Base-by-base conservation (phyloP, 2,888 invertebrate species). In the Chymomyza fuscimana region DNA sequence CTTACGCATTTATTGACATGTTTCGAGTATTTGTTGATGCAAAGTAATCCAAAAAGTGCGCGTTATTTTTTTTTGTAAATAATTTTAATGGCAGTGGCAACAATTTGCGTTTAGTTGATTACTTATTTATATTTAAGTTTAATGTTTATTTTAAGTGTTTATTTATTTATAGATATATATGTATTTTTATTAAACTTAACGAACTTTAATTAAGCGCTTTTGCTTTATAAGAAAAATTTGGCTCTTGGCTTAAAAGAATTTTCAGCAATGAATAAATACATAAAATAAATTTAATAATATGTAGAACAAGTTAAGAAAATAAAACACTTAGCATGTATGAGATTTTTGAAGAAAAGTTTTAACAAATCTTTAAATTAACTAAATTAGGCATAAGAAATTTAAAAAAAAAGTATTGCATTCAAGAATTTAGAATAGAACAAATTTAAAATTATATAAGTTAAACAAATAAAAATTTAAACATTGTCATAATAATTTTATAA, bases 241-340 rank as follows among this genome's bases (percentile, higher is more conserved):
- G 70, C 25, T 67, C 59, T 68, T 58, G 29, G 6, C 56, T 63
- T 16, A 22, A 54, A 54, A 12, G 19, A 16, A 22, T 54, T 54
- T 32, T 32, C 6, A 32, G 32, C 32, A 46, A 46, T 12, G 12
- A 46, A 46, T 46, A 46, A 46, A 40, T 40, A 40, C 9, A 40
- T 40, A 40, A 46, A 10, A 56, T 62, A 69, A 67, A 71, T 65
- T 65, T 61, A 7, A 40, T 52, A 54, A 69, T 60, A 59, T 68
- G 67, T 66, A 66, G 65, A 76, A 78, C 70, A 71, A 76, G 67
- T 71, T 67, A 67, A 77, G 40, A 46, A 12, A 51, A 16, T 65
- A 59, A 69, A 72, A 74, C 79, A 73, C 77, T 77, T 76, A 76
- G 63, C 73, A 76, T 65, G 46, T 73, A 79, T 73, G 65, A 78